These are phyloP conservation scores for Chrysomela aeneicollis DNA, from an alignment of 2,888 invertebrate genomes.

Conservation along the genomic window DNA sequence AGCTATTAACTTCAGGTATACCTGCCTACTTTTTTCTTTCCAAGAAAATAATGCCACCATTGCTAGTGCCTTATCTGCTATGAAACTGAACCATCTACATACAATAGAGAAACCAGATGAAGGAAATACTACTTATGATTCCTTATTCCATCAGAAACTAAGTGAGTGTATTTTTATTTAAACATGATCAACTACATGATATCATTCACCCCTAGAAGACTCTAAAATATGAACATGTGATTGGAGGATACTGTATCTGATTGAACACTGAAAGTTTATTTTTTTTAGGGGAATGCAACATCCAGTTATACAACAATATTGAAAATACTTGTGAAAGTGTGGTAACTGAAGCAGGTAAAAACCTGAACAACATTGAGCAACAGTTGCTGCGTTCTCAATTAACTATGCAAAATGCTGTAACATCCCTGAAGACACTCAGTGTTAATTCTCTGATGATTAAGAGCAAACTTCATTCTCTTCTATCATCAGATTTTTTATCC, in stretches of 20 bases:
- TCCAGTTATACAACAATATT: conserved; percentile 50
- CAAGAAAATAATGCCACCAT: conserved; percentile 51
- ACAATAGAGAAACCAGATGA: conserved; percentile 22
- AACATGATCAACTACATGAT: not conserved
- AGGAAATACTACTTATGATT: conserved; percentile 46
- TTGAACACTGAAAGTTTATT: not conserved
- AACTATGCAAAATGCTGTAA: conserved; percentile 56
- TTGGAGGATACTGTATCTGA: no score
- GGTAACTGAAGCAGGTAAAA: conserved; percentile 52
- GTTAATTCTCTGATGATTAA: conserved; percentile 53
- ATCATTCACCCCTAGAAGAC: no score
- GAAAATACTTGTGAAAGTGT: conserved; percentile 49
- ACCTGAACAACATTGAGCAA: conserved; percentile 53
- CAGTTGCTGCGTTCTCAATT: conserved; percentile 57
- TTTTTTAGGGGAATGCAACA: conserved; percentile 56
- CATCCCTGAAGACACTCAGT: conserved; percentile 54
- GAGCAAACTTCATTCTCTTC: conserved; percentile 54
- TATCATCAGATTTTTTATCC: conserved; percentile 56
- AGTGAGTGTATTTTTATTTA: conserved; percentile 43
- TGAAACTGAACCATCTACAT: conserved; percentile 36
- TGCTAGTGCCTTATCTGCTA: conserved; percentile 53
- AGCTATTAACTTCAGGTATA: not conserved
- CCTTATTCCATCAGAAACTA: conserved; percentile 54
- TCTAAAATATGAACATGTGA: no score
- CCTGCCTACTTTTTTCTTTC: conserved; percentile 25